Evolutionary conservation across 1,140 invertebrate species (phyloP).

Genomic region (Mylabris phalerata): DNA sequence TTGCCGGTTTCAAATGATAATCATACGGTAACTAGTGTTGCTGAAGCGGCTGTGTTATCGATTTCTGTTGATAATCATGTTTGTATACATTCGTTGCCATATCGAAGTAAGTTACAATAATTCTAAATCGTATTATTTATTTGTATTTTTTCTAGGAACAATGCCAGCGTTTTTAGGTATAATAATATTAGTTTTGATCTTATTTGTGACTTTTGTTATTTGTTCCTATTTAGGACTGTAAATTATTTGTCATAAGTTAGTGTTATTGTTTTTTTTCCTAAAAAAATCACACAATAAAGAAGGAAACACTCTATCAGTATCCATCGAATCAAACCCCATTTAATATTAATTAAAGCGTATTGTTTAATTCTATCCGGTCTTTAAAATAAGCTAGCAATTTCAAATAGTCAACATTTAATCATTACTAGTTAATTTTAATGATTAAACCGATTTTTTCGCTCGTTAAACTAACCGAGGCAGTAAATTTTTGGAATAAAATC

Average conservation of each 20-base stretch:
- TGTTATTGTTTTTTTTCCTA: constrained; percentile 8
- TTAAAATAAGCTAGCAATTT: too few relatives aligned
- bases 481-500: too few relatives aligned
- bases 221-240: constrained; percentile 77
- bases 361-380: too few relatives aligned
- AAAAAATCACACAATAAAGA: constrained; percentile 6
- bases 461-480: too few relatives aligned
- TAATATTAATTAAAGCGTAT: too few relatives aligned
- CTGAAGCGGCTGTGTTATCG: constrained; percentile 81
- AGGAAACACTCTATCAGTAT: too few relatives aligned
- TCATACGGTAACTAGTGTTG: constrained; percentile 57
- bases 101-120: constrained; percentile 59
- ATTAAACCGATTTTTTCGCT: too few relatives aligned
- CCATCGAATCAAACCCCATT: too few relatives aligned
- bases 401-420: too few relatives aligned
- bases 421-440: too few relatives aligned
- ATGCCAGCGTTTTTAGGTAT: constrained; percentile 72
- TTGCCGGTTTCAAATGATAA: constrained; percentile 53
- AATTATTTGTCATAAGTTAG: constrained; percentile 31
- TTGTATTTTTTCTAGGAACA: constrained; percentile 52
- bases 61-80: constrained; percentile 93
- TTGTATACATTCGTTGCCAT: constrained; percentile 80
- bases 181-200: constrained; percentile 60
- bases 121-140: constrained; percentile 27
- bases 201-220: constrained; percentile 67